Percentiles rank a stretch among this genome's conserved stretches.
These are phyloP conservation scores for Orthosia incerta DNA, from an alignment of 2,888 invertebrate genomes.

Conservation along the genomic window DNA sequence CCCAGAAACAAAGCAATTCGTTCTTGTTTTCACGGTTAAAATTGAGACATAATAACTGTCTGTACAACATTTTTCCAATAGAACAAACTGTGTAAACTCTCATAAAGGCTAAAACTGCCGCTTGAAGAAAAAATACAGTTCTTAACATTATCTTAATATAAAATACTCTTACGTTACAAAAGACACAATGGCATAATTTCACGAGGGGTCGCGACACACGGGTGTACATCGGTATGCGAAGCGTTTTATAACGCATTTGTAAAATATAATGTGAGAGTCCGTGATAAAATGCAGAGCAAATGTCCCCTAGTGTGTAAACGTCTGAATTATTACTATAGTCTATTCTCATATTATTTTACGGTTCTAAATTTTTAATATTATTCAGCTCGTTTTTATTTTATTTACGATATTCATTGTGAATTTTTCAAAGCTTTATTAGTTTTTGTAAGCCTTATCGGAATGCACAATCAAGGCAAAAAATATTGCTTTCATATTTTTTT, in stretches of 20 bases:
- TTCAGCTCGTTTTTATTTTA: constrained; percentile 2
- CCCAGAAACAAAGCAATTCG: background rate
- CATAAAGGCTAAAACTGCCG: background rate
- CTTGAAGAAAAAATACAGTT: constrained; percentile 6
- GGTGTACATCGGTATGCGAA: constrained; percentile 35
- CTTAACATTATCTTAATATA: constrained; percentile 18
- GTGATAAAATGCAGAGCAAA: constrained; percentile 36
- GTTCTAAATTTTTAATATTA: background rate
- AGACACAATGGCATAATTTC: constrained; percentile 29
- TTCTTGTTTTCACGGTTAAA: background rate
- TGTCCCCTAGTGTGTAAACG: constrained; percentile 32
- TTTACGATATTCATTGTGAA: background rate
- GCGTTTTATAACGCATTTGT: constrained; percentile 37
- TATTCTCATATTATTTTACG: background rate
- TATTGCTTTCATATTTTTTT: background rate
- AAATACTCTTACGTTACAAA: constrained; percentile 14
- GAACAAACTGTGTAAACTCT: background rate
- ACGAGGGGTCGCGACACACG: constrained; percentile 32
- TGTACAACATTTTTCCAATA: background rate
- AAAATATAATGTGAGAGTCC: constrained; percentile 27
- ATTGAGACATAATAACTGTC: background rate
- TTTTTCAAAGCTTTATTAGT: constrained; percentile 6
- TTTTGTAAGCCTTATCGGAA: background rate
- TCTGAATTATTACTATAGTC: constrained; percentile 22
- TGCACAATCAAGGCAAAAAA: constrained; percentile 4